Base-by-base conservation (phyloP, 2,888 invertebrate genomes). In the Acronicta leporina region DNA sequence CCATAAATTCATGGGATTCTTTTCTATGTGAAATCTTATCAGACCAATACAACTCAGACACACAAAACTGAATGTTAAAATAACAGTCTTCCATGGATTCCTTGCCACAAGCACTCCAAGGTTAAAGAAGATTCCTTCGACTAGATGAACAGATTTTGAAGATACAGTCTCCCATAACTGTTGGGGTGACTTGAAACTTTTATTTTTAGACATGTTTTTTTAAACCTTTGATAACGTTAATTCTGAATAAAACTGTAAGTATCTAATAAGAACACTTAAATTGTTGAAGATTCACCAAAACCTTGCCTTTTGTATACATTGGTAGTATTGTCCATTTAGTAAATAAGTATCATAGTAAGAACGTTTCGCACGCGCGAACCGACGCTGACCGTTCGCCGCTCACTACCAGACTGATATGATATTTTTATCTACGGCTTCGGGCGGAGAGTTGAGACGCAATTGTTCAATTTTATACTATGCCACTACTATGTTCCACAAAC, bases 1-100 rank as follows among this genome's bases (percentile, higher is more conserved):
- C 97, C 97, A 97, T 72, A 97, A 88, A 79, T 96, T 96, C 79
- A 97, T 88, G 0, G 97, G 97, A 88, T 97, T 96, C 81, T 96
- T 97, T 89, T 97, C 97, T 84, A 96, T 96, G 63, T 95, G 94
- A 87, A 97, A 97, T 75, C 94, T 92, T 25, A 96, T 81, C 51
- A 97, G 90, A 38, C 97, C 97, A 61, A 95, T 83, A 54, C 95
- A 90, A 80, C 96, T 96, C 14, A 96, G 43, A 11, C 95, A 70
- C 16, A 96, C 95, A 68, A 96, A 87, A 11, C 92, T 64, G 83
- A 96, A 91, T 80, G 95, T 95, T 66, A 95, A 77, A 15, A 90
- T 69, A 33, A 97, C 95, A 74, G 96, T 96, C 80, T 87, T 94
- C 91, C 95, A 94, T 55, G 97, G 97, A 78, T 95, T 87, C 50